Evolutionary conservation across 2,888 invertebrate species (phyloP).

Genomic region (Hypomecis punctinalis): DNA sequence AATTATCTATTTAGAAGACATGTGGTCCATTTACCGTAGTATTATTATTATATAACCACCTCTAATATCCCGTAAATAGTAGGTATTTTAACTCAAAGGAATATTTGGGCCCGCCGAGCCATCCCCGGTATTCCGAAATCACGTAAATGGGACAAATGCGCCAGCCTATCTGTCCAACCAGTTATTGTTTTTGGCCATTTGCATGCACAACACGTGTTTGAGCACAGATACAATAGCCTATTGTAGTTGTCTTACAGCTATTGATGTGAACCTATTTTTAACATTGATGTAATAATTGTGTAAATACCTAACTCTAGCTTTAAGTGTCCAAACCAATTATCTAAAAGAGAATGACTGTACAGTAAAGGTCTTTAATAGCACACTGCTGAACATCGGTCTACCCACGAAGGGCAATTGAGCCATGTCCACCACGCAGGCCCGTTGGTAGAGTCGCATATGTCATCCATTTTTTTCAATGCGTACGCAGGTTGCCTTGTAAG

Average conservation of each 20-base stretch:
- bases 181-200: conserved; percentile 55
- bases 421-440: no score
- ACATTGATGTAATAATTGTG: conserved; percentile 27
- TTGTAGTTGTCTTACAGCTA: conserved; percentile 48
- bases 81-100: background rate
- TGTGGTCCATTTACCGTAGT: no score
- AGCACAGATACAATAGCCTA: conserved; percentile 39
- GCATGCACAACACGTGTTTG: conserved; percentile 40
- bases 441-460: no score
- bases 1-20: no score
- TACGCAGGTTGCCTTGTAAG: no score
- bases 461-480: no score
- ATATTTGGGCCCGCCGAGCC: background rate
- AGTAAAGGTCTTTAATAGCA: no score
- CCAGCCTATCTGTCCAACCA: conserved; percentile 53
- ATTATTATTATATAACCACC: no score
- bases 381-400: no score
- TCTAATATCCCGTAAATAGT: no score
- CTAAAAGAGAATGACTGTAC: no score
- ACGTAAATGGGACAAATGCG: conserved; percentile 51
- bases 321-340: background rate
- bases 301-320: conserved; percentile 11
- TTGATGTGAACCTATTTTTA: conserved; percentile 36
- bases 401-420: no score
- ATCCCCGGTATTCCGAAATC: background rate